Percentiles rank a stretch among this genome's conserved stretches.
These are phyloP conservation scores for Ascaphus truei DNA, from an alignment of 2,113 vertebrate genomes.

Conservation along the genomic window DNA sequence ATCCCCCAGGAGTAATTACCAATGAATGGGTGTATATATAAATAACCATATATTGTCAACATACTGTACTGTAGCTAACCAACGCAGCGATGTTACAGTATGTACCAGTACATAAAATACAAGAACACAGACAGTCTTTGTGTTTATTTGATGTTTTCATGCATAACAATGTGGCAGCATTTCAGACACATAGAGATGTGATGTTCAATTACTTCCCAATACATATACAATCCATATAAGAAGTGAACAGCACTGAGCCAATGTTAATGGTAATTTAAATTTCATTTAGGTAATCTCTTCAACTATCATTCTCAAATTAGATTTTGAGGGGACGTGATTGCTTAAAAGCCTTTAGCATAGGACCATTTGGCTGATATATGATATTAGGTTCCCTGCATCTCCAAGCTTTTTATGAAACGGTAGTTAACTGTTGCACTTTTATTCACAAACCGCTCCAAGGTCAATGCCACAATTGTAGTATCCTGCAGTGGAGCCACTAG, in stretches of 20 bases:
- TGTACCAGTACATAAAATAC: too few species aligned
- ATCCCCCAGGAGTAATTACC: too few species aligned
- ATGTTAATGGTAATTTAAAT: slow-evolving; percentile 26
- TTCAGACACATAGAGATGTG: slow-evolving; percentile 2
- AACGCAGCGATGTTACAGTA: too few species aligned
- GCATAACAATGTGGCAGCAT: not conserved
- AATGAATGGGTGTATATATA: too few species aligned
- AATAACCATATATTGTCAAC: too few species aligned
- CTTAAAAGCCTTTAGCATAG: slow-evolving; percentile 38
- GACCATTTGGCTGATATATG: slow-evolving; percentile 29
- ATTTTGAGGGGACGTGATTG: slow-evolving; percentile 24
- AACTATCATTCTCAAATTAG: slow-evolving; percentile 39
- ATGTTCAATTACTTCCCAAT: not conserved
- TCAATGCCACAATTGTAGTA: slow-evolving; percentile 15
- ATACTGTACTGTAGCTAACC: too few species aligned
- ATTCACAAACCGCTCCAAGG: slow-evolving; percentile 37
- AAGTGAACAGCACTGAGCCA: not conserved
- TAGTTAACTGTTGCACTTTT: slow-evolving; percentile 38
- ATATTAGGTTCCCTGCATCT: slow-evolving; percentile 27
- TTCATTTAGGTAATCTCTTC: slow-evolving; percentile 37
- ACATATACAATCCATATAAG: slow-evolving; percentile 11
- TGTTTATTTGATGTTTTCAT: not conserved
- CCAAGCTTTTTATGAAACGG: slow-evolving; percentile 39
- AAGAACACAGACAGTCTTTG: too few species aligned
- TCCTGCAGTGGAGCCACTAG: not conserved